Percentiles rank a stretch among this genome's conserved stretches.
phyloP scores from a whole-genome alignment of 2,797 vertebrate genomes.

The Lacerta viridis region DNA sequence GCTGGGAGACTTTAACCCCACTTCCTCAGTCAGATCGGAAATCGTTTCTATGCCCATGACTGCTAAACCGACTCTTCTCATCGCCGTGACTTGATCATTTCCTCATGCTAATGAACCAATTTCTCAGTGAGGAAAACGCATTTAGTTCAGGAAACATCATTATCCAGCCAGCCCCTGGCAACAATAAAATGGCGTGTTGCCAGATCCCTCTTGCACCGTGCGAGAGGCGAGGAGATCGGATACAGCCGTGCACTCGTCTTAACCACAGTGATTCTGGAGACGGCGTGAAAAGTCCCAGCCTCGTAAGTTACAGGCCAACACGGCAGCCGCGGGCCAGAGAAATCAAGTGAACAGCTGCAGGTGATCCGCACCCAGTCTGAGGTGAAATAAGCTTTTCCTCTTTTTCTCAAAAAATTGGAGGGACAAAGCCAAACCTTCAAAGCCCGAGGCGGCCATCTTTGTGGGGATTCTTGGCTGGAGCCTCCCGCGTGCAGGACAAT shows the following conservation, averaged over 20 bases:
- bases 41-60: background rate
- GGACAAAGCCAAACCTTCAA: background rate
- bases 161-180: slow-evolving; percentile 68
- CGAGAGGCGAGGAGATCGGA: slow-evolving; percentile 51
- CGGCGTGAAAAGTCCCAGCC: background rate
- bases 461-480: no score
- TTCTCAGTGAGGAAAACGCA: slow-evolving; percentile 62
- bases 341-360: no score
- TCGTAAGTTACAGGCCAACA: background rate
- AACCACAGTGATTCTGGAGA: slow-evolving; percentile 57
- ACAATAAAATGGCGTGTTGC: slow-evolving; percentile 69
- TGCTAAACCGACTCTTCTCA: slow-evolving; percentile 46
- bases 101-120: slow-evolving; percentile 68
- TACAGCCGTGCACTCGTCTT: slow-evolving; percentile 50
- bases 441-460: background rate
- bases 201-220: slow-evolving; percentile 68
- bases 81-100: slow-evolving; percentile 61
- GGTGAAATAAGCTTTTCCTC: background rate
- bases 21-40: slow-evolving; percentile 20
- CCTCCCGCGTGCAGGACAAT: no score
- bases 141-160: slow-evolving; percentile 75
- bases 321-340: no score
- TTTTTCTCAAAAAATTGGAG: background rate
- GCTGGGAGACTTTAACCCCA: slow-evolving; percentile 31
- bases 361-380: background rate